A percentile compares a stretch with the other conserved stretches of the same genome.
phyloP scores from a whole-genome alignment of 2,797 vertebrate species.

The Lutjanus argentimaculatus region DNA sequence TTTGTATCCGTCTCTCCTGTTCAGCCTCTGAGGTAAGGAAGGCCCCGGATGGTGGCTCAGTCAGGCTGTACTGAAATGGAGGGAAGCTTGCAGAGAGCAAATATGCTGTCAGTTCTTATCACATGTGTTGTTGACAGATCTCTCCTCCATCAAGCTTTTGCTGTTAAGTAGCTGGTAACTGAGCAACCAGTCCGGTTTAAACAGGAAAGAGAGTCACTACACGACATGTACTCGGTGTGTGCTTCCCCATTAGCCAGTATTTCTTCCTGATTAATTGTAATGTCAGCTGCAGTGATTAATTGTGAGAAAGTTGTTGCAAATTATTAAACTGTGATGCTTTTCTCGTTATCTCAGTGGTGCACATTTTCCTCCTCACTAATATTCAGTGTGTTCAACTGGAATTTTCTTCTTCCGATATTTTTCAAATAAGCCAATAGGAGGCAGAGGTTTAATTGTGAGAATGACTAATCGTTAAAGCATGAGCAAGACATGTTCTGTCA shows the following conservation, averaged over 20 bases:
- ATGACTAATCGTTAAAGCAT: slow-evolving; percentile 26
- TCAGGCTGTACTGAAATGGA: slow-evolving; percentile 5
- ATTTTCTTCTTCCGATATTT: background rate
- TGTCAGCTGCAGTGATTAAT: background rate
- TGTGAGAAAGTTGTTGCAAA: background rate
- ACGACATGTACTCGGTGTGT: background rate
- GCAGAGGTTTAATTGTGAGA: background rate
- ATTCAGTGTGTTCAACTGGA: background rate
- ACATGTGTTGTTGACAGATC: slow-evolving; percentile 19
- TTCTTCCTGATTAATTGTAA: background rate
- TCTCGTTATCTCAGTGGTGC: background rate
- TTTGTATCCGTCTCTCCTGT: slow-evolving; percentile 5
- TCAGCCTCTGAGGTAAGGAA: background rate
- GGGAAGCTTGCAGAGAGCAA: background rate
- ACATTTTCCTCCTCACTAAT: background rate
- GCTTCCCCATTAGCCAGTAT: background rate
- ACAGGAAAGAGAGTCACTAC: background rate
- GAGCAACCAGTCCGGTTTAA: slow-evolving; percentile 23
- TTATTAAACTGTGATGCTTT: background rate
- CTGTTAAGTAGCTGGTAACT: slow-evolving; percentile 19
- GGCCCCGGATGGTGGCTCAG: background rate
- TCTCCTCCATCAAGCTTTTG: background rate
- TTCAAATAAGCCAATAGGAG: slow-evolving; percentile 9
- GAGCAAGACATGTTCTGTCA: slow-evolving; percentile 19
- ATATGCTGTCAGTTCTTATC: slow-evolving; percentile 20